Percentiles rank a stretch among this genome's conserved stretches.
phyloP scores from a whole-genome alignment of 2,888 invertebrate genomes.

The Hermaeophaga mercurialis region DNA sequence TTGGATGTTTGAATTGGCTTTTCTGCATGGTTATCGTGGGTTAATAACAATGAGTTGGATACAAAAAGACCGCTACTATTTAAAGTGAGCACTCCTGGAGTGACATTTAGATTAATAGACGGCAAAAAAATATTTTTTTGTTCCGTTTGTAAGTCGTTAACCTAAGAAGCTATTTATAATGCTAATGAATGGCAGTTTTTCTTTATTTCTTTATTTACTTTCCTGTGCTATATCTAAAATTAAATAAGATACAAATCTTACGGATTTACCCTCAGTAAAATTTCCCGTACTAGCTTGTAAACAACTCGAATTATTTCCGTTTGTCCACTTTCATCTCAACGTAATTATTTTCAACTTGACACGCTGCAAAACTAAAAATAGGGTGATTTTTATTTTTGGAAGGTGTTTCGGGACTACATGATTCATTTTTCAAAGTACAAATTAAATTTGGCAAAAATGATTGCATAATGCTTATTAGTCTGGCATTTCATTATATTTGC shows the following conservation, averaged over 20 bases:
- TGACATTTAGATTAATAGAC: slow-evolving; percentile 30
- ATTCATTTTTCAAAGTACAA: too few relatives aligned
- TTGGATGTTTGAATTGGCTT: too few relatives aligned
- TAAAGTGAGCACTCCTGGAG: slow-evolving; percentile 12
- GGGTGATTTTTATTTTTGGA: too few relatives aligned
- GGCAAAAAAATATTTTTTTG: slow-evolving; percentile 32
- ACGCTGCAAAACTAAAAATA: neutral
- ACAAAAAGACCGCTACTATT: slow-evolving; percentile 1
- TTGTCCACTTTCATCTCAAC: slow-evolving; percentile 3
- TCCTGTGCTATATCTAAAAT: slow-evolving; percentile 37
- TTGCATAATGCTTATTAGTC: too few relatives aligned
- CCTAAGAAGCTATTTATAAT: slow-evolving; percentile 42
- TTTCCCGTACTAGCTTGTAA: slow-evolving; percentile 13
- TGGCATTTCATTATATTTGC: too few relatives aligned
- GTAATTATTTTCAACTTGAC: slow-evolving; percentile 2
- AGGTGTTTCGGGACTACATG: too few relatives aligned
- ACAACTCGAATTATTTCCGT: slow-evolving; percentile 11
- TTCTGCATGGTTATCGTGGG: too few relatives aligned
- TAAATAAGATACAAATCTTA: slow-evolving; percentile 31
- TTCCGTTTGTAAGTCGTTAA: slow-evolving; percentile 41
- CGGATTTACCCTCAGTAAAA: slow-evolving; percentile 14
- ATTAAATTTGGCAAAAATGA: too few relatives aligned
- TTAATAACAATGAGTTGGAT: neutral
- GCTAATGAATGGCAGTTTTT: slow-evolving; percentile 42
- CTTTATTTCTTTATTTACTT: slow-evolving; percentile 41